Conservation (phyloP, 2,797 vertebrate genomes). For the Synaphobranchus kaupii region DNA sequence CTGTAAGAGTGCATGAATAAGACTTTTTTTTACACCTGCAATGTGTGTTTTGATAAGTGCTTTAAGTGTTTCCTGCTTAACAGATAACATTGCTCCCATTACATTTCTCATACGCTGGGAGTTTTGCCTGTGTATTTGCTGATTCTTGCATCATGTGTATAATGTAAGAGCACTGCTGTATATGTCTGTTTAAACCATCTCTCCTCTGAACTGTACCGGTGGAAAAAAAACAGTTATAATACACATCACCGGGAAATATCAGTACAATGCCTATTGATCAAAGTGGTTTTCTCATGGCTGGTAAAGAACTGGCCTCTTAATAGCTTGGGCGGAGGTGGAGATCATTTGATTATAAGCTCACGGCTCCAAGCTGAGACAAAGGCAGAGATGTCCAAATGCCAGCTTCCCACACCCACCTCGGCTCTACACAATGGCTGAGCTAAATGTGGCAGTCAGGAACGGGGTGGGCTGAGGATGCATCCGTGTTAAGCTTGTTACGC, state of each 20-base stretch:
- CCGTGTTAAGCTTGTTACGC: neutral
- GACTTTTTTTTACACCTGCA: neutral
- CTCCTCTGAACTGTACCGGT: neutral
- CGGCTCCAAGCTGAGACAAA: neutral
- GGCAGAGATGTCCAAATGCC: neutral
- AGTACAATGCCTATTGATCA: neutral
- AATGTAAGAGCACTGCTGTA: neutral
- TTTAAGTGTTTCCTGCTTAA: neutral
- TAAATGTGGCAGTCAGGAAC: slow-evolving; percentile 9
- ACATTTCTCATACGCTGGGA: neutral
- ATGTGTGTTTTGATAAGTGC: neutral
- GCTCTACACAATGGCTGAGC: neutral
- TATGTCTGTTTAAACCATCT: neutral
- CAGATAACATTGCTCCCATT: neutral
- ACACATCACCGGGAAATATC: neutral
- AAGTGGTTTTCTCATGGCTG: neutral
- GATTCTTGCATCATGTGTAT: neutral
- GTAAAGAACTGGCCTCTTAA: neutral
- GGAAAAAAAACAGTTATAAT: neutral
- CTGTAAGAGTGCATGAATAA: neutral
- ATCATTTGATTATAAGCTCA: neutral
- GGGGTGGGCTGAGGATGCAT: neutral
- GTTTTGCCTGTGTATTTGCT: neutral
- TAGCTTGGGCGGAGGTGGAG: slow-evolving; percentile 17
- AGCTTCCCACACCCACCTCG: slow-evolving; percentile 13